Percentiles rank a stretch among this genome's conserved stretches.
Evolutionary conservation across 2,113 vertebrate genomes (phyloP).

Genomic region (Vanacampus margaritifer): DNA sequence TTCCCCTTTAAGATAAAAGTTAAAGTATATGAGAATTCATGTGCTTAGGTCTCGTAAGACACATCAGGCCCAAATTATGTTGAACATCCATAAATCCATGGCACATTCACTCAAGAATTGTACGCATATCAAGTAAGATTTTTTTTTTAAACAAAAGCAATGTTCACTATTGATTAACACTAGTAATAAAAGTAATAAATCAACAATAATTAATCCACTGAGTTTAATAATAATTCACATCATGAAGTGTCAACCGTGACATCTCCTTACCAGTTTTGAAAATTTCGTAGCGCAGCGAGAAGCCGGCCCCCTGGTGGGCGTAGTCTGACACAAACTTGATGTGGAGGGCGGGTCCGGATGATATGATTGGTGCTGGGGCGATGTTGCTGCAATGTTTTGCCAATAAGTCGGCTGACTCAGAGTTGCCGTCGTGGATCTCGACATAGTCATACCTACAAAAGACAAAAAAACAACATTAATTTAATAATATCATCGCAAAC

Average conservation of each 20-base stretch:
- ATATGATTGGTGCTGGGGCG: slow-evolving; percentile 92
- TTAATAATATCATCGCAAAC: background rate
- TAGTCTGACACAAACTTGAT: slow-evolving; percentile 98
- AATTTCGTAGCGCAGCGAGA: slow-evolving; percentile 97
- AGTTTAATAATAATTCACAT: background rate
- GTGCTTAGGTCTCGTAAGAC: too few species aligned
- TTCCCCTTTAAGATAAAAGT: too few species aligned
- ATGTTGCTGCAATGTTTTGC: slow-evolving; percentile 98
- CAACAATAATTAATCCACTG: too few species aligned
- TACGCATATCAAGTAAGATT: too few species aligned
- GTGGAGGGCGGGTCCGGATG: slow-evolving; percentile 87
- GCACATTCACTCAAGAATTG: too few species aligned
- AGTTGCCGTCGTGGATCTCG: slow-evolving; percentile 93
- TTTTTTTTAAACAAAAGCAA: too few species aligned
- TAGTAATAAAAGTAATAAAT: too few species aligned
- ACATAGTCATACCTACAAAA: slow-evolving; percentile 90
- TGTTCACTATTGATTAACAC: too few species aligned
- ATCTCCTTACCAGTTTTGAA: slow-evolving; percentile 88
- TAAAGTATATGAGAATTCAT: too few species aligned
- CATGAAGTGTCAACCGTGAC: background rate
- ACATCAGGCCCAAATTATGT: too few species aligned
- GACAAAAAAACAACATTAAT: slow-evolving; percentile 12
- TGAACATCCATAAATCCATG: too few species aligned
- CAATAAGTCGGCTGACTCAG: slow-evolving; percentile 83
- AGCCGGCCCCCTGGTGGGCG: slow-evolving; percentile 94